phyloP scores from a whole-genome alignment of 2,797 vertebrate species.

The Poecilia gillii region DNA sequence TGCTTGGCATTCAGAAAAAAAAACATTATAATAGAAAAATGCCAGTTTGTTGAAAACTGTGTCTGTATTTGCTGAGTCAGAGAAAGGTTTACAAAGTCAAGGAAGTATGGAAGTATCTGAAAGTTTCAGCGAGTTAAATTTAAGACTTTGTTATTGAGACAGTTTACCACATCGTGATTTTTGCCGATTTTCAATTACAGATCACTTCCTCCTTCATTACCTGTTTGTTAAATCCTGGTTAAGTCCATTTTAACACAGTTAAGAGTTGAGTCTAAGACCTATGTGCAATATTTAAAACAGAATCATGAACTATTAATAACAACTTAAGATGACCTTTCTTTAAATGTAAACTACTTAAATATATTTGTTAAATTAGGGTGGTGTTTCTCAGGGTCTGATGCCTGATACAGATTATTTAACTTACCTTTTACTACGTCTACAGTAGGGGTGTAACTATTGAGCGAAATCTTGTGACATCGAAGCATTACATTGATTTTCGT shows the following conservation, averaged over 20 bases:
- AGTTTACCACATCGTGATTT: not conserved
- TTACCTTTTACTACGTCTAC: not conserved
- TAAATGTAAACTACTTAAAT: not conserved
- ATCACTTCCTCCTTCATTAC: not conserved
- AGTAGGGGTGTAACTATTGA: not conserved
- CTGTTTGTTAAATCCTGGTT: not conserved
- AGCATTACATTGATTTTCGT: not conserved
- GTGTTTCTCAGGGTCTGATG: not conserved
- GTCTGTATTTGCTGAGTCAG: not conserved
- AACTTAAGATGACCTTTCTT: not conserved
- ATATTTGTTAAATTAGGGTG: not conserved
- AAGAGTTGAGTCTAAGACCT: not conserved
- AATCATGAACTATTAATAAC: not conserved
- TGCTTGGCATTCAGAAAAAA: not conserved
- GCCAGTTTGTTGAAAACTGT: not conserved
- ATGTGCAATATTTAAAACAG: not conserved
- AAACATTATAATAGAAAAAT: not conserved
- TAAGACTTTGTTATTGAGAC: not conserved
- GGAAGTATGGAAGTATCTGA: not conserved
- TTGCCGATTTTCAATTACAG: not conserved
- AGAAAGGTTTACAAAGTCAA: not conserved
- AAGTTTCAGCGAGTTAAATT: not conserved
- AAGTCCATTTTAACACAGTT: not conserved
- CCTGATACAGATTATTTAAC: not conserved
- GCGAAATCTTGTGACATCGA: not conserved